Evolutionary conservation across 2,113 vertebrate species (phyloP).

Genomic region (Cebus imitator): DNA sequence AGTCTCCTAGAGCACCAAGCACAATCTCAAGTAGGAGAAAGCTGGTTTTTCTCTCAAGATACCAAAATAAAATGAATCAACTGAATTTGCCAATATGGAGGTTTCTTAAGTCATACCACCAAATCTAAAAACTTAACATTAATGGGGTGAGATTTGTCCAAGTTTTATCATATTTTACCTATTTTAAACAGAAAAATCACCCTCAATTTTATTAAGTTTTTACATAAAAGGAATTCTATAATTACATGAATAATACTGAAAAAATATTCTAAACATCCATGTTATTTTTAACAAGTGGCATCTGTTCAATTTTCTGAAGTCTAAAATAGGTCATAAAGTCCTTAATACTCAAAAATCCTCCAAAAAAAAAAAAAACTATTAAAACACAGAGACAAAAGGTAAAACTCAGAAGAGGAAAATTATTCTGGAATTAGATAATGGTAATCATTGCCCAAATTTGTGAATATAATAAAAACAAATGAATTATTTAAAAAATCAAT

Average conservation of each 20-base stretch:
- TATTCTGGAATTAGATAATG: conserved; percentile 10
- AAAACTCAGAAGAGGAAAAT: conserved; percentile 34
- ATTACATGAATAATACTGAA: conserved; percentile 29
- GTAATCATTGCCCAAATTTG: not conserved
- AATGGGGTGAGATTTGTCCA: not conserved
- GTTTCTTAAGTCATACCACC: not conserved
- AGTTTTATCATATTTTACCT: conserved; percentile 4
- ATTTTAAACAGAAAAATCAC: not conserved
- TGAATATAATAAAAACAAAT: conserved; percentile 7
- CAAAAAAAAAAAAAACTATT: conserved; percentile 10
- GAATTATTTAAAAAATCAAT: not conserved
- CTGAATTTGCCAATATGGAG: not conserved
- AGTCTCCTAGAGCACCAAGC: not conserved
- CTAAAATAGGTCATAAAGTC: not conserved
- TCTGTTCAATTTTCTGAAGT: conserved; percentile 50
- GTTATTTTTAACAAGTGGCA: conserved; percentile 36
- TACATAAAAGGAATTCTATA: conserved; percentile 19
- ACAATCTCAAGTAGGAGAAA: not conserved
- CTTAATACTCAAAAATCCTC: conserved; percentile 38
- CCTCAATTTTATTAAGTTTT: conserved; percentile 18
- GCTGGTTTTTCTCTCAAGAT: not conserved
- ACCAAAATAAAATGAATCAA: conserved; percentile 38
- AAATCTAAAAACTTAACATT: not conserved
- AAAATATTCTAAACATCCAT: not conserved
- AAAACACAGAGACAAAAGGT: not conserved